Evolutionary conservation across 1,140 invertebrate genomes (phyloP), one percentile per base, ranked within the genome.

Genomic region (Zaprionus tsacasi): DNA sequence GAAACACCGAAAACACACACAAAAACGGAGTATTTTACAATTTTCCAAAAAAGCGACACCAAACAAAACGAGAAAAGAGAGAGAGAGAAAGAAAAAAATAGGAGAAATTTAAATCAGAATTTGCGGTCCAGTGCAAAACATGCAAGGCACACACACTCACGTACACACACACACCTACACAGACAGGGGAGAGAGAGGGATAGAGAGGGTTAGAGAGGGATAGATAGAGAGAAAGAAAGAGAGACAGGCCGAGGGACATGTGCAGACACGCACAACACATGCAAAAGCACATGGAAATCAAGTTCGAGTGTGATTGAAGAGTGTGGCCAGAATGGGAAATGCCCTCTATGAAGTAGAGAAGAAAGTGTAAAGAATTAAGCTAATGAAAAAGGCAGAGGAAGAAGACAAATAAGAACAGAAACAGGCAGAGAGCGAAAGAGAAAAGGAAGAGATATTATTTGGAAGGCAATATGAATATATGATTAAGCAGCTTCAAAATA

Each of bases 31-130:
- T 67, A 74, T 50, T 76, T 82, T 66, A 82, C 81, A 78, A 78
- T 83, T 66, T 80, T 70, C 40, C 48, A 52, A 60, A 61, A 54
- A 61, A 54, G 11, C 38, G 11, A 50, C n/a, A 25, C 21, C 54
- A 33, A 61, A 27, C 1, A 52, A 54, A 63, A 33, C 8, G 4
- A 27, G 6, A 59, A 35, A 33, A 43, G 27, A 35, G 59, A 68
- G 50, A 50, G 30, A 66, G 12, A 55, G 12, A 17, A 10, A 21
- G 4, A 56, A 70, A 70, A 70, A 63, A 48, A 10, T 27, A 63
- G 25, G 21, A 81, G n/a, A 74, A 88, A 82, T 79, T 89, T 81
- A 89, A 88, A 88, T 83, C 81, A 83, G 78, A 83, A 78, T 71
- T 82, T 89, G 78, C 54, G 80, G 79, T 76, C 54, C 57, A 70